Evolutionary conservation across 1,140 invertebrate species (phyloP).

Genomic region (Drosophila baimaii): DNA sequence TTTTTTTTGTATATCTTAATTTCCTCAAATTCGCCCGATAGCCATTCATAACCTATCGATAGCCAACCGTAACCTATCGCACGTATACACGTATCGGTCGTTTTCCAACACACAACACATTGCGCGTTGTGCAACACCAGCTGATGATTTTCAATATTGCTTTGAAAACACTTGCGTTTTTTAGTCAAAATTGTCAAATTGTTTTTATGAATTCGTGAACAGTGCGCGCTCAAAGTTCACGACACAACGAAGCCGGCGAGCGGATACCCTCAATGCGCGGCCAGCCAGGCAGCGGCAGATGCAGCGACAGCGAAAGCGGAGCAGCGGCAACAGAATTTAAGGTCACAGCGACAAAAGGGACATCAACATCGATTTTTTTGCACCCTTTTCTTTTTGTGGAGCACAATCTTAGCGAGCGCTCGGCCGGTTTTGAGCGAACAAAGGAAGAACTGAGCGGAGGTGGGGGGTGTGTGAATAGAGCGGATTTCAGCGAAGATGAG

Average conservation of each 20-base stretch:
- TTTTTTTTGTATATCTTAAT: not conserved
- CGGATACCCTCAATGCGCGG: constrained; percentile 7
- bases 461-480: constrained; percentile 21
- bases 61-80: not conserved
- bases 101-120: constrained; percentile 12
- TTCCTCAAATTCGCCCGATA: not conserved
- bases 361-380: constrained; percentile 80
- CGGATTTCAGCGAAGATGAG: constrained; percentile 55
- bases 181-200: constrained; percentile 44
- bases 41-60: constrained; percentile 2
- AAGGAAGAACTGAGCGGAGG: constrained; percentile 36
- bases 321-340: constrained; percentile 21
- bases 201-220: constrained; percentile 34
- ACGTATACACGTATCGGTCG: not conserved
- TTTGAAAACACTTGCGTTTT: constrained; percentile 51
- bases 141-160: constrained; percentile 78
- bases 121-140: constrained; percentile 33
- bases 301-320: constrained; percentile 7
- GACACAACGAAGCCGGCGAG: constrained; percentile 9
- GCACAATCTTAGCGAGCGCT: constrained; percentile 45
- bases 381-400: constrained; percentile 63
- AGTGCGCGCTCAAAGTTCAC: constrained; percentile 5
- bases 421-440: constrained; percentile 52
- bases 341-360: constrained; percentile 58
- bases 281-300: constrained; percentile 13